Evolutionary conservation across 1,140 invertebrate species (phyloP).

Genomic region (Dendrolimus punctatus): DNA sequence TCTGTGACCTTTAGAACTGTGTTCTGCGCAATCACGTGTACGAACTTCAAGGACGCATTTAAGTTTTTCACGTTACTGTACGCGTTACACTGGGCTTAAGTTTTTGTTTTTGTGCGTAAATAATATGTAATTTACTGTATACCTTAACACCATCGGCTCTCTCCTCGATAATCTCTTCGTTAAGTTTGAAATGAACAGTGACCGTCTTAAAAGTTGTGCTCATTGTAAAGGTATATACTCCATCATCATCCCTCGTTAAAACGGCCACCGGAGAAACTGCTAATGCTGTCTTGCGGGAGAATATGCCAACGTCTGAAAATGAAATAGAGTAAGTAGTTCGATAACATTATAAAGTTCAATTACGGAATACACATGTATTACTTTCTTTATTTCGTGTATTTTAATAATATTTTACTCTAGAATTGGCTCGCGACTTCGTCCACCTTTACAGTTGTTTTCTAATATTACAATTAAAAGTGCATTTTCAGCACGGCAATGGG

Average conservation of each 20-base stretch:
- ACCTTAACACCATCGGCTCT: slow-evolving; percentile 44
- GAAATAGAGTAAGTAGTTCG: background rate
- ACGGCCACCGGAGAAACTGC: slow-evolving; percentile 25
- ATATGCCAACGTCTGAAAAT: slow-evolving; percentile 33
- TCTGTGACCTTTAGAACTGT: too few relatives aligned
- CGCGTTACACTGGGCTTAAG: too few relatives aligned
- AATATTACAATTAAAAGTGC: too few relatives aligned
- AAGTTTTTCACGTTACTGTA: too few relatives aligned
- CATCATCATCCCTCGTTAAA: slow-evolving; percentile 34
- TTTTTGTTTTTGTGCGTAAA: background rate
- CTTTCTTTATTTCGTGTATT: too few relatives aligned
- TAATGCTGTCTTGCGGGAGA: slow-evolving; percentile 38
- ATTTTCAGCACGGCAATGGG: too few relatives aligned
- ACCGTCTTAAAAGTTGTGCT: slow-evolving; percentile 31
- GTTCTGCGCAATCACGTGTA: too few relatives aligned
- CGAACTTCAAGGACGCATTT: too few relatives aligned
- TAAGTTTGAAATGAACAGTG: slow-evolving; percentile 26
- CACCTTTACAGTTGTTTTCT: too few relatives aligned
- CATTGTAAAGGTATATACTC: slow-evolving; percentile 35
- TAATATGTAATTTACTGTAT: background rate
- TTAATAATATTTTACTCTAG: too few relatives aligned
- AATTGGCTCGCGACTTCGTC: too few relatives aligned
- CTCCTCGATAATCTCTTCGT: slow-evolving; percentile 40
- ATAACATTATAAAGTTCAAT: background rate
- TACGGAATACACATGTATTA: too few relatives aligned